Conservation (phyloP, 2,888 invertebrate genomes). For the Rhogogaster chlorosoma region DNA sequence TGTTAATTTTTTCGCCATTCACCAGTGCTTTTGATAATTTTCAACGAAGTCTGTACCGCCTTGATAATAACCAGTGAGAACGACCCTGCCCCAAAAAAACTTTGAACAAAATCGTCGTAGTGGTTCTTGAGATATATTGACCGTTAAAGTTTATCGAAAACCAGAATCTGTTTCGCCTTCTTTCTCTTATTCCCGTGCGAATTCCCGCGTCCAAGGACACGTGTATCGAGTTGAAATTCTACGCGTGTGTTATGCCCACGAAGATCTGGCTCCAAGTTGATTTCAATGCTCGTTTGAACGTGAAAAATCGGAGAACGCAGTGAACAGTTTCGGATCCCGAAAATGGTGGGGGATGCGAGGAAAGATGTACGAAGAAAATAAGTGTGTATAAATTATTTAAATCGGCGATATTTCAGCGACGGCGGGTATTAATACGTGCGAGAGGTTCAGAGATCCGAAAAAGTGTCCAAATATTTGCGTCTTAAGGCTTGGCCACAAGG, state of each 20-base stretch:
- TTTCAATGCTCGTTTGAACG: too few relatives aligned
- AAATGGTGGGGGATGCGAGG: too few relatives aligned
- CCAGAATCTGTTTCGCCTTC: background rate
- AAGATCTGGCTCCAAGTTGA: too few relatives aligned
- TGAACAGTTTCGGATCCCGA: too few relatives aligned
- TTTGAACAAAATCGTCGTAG: background rate
- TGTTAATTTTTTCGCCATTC: too few relatives aligned
- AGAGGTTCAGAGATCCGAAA: background rate
- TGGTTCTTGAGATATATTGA: background rate
- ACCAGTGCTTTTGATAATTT: background rate
- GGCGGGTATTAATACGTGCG: background rate
- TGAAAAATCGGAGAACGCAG: too few relatives aligned
- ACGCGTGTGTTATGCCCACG: too few relatives aligned
- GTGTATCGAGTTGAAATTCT: too few relatives aligned
- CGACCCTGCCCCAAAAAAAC: background rate
- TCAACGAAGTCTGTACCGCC: background rate
- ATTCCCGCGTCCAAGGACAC: too few relatives aligned
- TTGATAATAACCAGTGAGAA: background rate
- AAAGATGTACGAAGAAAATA: background rate
- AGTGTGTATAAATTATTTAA: background rate
- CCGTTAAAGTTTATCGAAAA: background rate
- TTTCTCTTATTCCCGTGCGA: too few relatives aligned
- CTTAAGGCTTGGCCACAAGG: background rate
- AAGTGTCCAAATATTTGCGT: background rate
- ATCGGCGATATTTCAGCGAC: background rate